These are phyloP conservation scores for Nesidiocoris tenuis DNA, from an alignment of 2,888 invertebrate species.

Conservation along the genomic window DNA sequence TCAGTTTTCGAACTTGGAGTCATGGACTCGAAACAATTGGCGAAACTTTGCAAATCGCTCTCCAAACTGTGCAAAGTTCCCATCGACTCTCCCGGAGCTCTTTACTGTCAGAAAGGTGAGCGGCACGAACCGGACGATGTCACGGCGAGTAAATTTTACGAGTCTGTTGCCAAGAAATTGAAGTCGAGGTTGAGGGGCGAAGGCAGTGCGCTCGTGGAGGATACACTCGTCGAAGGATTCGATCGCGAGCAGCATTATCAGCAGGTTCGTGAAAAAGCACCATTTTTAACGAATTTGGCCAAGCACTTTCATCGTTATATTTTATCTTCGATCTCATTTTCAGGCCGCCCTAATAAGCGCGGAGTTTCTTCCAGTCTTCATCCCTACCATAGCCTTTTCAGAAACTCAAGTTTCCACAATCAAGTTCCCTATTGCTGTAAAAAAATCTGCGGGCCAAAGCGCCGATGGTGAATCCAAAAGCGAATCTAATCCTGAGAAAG, in stretches of 20 bases:
- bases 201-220: neutral
- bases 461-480: neutral
- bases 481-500: neutral
- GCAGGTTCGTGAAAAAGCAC: constrained; percentile 5
- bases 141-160: neutral
- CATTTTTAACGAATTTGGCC: too few species aligned
- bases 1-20: too few species aligned
- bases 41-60: constrained; percentile 16
- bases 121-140: neutral
- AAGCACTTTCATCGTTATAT: neutral
- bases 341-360: constrained; percentile 3
- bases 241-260: constrained; percentile 34
- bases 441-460: neutral
- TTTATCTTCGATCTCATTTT: too few species aligned
- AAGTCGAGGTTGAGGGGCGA: neutral
- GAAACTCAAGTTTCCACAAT: constrained; percentile 13
- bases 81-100: constrained; percentile 7
- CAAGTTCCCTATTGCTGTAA: neutral
- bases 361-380: constrained; percentile 1
- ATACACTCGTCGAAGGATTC: constrained; percentile 15
- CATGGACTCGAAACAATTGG: neutral
- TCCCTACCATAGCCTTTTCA: constrained; percentile 16
- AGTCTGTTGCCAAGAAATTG: neutral
- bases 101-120: constrained; percentile 11
- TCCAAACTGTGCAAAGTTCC: constrained; percentile 18